Evolutionary conservation across 1,140 invertebrate genomes (phyloP), one percentile per base, ranked within the genome.

Genomic region (Streblospio benedicti): DNA sequence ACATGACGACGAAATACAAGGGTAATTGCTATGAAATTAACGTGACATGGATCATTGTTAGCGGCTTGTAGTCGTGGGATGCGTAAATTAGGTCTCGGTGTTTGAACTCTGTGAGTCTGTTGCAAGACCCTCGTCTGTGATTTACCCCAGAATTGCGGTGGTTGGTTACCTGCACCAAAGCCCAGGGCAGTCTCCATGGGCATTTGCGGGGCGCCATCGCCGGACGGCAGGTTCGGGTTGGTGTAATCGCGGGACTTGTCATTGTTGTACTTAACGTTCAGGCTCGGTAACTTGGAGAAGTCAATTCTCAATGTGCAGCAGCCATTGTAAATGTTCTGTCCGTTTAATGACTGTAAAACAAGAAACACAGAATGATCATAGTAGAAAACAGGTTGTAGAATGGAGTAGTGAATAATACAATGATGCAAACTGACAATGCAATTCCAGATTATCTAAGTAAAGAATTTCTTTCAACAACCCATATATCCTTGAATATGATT

Each of bases 231-330:
- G 70, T 86, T 89, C 27, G 95, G 94, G 79, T 99, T 98, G 63
- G 95, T 99, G 81, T 95, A 99, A 79, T 99, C 96, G 49, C 96
- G 83, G 53, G 91, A 95, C 80, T 99, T 99, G 82, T 99, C 96
- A 80, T 99, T 99, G 83, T 99, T 99, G 82, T 95, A 99, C 77
- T 97, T 97, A 33, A 99, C 94, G 80, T 98, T 98, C 62, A 99
- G 82, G 61, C 89, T 93, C 61, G 89, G 87, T 83, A 99, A 86
- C 80, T 99, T 99, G 66, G 92, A 96, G 82, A 95, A 99, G 79
- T 99, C 96, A 70, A 99, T 97, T 73, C 93, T 89, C 68, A 99
- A 81, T n/a, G 93, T 97, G 82, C 95, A 97, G 82, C 95, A 97
- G 45, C 91, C 93, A 79, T 95, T 97, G 85, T 97, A 99, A 69